phyloP scores from a whole-genome alignment of 2,888 invertebrate genomes.

The Sminthurinus aureus region DNA sequence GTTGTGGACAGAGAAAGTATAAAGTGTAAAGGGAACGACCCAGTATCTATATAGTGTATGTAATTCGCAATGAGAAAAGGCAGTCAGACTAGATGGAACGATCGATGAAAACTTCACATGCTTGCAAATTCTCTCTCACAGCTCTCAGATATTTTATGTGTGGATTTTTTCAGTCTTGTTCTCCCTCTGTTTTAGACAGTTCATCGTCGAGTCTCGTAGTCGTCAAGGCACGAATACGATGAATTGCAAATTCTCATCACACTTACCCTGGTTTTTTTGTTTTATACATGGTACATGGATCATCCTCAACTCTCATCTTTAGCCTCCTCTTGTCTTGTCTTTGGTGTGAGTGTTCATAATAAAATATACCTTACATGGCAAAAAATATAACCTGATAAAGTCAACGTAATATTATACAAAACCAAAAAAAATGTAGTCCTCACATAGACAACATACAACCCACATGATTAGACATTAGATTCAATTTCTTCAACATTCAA shows the following conservation, averaged over 20 bases:
- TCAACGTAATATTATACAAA: too few relatives aligned
- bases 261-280: not conserved
- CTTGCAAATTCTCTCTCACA: not conserved
- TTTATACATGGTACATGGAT: too few relatives aligned
- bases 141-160: not conserved
- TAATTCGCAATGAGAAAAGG: not conserved
- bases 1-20: too few relatives aligned
- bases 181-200: not conserved
- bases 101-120: not conserved
- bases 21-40: not conserved
- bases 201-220: not conserved
- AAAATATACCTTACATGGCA: too few relatives aligned
- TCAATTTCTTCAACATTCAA: too few relatives aligned
- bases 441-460: too few relatives aligned
- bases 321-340: too few relatives aligned
- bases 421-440: too few relatives aligned
- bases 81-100: not conserved
- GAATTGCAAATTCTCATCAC: not conserved
- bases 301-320: too few relatives aligned
- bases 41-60: not conserved
- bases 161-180: not conserved
- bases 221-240: not conserved
- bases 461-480: too few relatives aligned
- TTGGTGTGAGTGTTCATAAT: too few relatives aligned
- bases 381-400: too few relatives aligned